Percentiles rank a stretch among this genome's conserved stretches.
phyloP scores from a whole-genome alignment of 2,113 vertebrate species.

The Prionailurus viverrinus region DNA sequence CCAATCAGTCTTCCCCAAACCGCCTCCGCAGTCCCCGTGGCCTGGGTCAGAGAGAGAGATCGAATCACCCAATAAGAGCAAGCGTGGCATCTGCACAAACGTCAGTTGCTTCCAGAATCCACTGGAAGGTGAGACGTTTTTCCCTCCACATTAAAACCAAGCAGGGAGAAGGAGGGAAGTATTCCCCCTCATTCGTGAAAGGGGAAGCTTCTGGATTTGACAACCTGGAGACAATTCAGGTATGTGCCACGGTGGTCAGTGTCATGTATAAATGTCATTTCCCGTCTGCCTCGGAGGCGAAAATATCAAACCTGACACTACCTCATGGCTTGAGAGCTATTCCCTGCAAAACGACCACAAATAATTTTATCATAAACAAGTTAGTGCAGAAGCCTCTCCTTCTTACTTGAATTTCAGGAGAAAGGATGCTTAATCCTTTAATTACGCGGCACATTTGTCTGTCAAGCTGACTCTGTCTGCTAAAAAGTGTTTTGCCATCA shows the following conservation, averaged over 20 bases:
- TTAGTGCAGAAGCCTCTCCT: constrained; percentile 73
- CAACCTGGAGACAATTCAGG: constrained; percentile 65
- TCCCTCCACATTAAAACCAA: not conserved
- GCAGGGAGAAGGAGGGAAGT: too few relatives aligned
- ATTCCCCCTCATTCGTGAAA: not conserved
- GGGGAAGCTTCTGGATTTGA: not conserved
- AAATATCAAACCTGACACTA: constrained; percentile 58
- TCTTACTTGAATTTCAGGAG: constrained; percentile 82
- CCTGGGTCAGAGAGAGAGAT: not conserved
- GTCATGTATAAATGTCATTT: constrained; percentile 22
- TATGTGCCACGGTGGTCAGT: constrained; percentile 43
- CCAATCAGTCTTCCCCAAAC: not conserved
- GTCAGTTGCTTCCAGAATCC: not conserved
- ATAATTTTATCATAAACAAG: constrained; percentile 81
- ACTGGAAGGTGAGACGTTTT: not conserved
- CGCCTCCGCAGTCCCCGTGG: not conserved
- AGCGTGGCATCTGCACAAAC: not conserved
- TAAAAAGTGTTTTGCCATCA: constrained; percentile 74
- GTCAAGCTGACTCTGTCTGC: constrained; percentile 81
- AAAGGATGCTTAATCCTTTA: constrained; percentile 86
- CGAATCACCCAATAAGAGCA: not conserved
- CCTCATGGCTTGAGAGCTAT: constrained; percentile 51
- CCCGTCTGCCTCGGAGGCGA: constrained; percentile 50
- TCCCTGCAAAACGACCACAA: constrained; percentile 71
- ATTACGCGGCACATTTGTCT: constrained; percentile 84